These are phyloP conservation scores for Microctenopoma steveboyesi DNA, from an alignment of 2,797 vertebrate genomes.

Conservation along the genomic window DNA sequence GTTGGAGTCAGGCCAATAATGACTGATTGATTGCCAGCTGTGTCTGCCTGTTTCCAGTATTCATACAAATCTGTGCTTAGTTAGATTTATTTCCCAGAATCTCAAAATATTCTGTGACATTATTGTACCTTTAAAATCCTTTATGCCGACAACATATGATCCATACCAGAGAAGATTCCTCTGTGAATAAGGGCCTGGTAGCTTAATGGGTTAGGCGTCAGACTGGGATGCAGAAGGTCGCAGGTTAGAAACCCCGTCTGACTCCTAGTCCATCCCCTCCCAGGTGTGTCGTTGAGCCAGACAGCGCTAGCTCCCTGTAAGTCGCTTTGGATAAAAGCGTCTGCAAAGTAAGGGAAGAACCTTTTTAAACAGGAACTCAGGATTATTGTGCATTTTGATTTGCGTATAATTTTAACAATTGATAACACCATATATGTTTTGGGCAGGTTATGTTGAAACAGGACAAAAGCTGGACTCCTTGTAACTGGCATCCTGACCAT, in stretches of 20 bases:
- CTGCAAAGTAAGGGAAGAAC: background rate
- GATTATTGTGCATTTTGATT: no score
- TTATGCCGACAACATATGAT: background rate
- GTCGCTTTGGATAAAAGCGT: no score
- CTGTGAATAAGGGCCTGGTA: background rate
- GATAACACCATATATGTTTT: background rate
- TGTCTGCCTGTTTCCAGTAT: background rate
- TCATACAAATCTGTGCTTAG: no score
- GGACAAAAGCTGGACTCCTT: conserved; percentile 54
- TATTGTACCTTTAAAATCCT: no score
- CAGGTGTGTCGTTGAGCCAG: no score
- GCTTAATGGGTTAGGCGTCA: no score
- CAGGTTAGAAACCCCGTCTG: no score
- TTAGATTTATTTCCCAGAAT: background rate
- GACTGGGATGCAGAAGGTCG: no score
- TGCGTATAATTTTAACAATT: background rate
- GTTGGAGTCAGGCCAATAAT: no score
- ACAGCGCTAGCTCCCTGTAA: no score
- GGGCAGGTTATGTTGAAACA: conserved; percentile 26
- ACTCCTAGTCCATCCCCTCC: no score
- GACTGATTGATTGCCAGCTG: background rate
- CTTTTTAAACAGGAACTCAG: background rate
- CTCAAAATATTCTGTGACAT: background rate
- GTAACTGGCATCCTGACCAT: conserved; percentile 65
- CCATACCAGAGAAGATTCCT: conserved; percentile 8